Evolutionary conservation across 2,888 invertebrate genomes (phyloP).

Genomic region (Adineta ricciae): DNA sequence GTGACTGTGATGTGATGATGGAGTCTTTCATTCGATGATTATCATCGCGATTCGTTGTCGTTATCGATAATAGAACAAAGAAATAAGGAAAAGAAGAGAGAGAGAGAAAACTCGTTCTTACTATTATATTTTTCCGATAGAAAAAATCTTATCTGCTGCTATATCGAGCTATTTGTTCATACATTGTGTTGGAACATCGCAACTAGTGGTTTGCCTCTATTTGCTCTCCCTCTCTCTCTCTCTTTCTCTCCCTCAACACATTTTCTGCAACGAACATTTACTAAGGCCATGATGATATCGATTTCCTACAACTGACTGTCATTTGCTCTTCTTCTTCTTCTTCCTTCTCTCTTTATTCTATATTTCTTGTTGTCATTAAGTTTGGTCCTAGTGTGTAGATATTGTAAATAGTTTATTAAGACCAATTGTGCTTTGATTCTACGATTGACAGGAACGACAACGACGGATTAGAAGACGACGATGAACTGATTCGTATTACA

Average conservation of each 20-base stretch:
- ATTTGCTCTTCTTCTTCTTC: neutral
- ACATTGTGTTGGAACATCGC: neutral
- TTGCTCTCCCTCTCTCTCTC: neutral
- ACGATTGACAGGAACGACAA: neutral
- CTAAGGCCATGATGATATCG: neutral
- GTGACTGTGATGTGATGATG: constrained; percentile 13
- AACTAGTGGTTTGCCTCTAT: neutral
- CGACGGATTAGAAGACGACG: neutral
- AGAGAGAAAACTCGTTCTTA: neutral
- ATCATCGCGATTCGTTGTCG: neutral
- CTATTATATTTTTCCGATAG: neutral
- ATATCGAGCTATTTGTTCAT: neutral
- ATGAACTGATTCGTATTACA: neutral
- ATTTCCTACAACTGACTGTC: neutral
- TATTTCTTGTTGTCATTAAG: neutral
- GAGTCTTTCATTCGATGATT: neutral
- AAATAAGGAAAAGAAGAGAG: neutral
- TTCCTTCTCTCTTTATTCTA: too few relatives aligned
- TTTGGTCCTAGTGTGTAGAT: neutral
- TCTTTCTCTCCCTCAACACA: neutral
- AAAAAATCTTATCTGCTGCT: neutral
- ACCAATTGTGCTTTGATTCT: neutral
- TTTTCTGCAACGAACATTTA: neutral
- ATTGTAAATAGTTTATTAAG: neutral
- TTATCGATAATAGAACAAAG: neutral